phyloP scores from a whole-genome alignment of 1,140 invertebrate genomes.

The Solenopsis fugax region DNA sequence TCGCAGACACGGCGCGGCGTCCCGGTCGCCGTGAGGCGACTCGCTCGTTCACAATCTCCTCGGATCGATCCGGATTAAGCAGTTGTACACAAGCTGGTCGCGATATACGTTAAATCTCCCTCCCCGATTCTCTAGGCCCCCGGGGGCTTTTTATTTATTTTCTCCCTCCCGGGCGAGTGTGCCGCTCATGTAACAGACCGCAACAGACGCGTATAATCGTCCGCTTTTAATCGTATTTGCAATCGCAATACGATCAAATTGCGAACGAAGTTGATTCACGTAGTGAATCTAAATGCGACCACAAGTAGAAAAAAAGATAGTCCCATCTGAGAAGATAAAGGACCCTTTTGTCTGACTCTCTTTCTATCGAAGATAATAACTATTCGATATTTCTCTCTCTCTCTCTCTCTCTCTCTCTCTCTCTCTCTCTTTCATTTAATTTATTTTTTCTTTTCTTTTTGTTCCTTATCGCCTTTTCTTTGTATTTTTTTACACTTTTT shows the following conservation, averaged over 20 bases:
- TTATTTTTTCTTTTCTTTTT: no score
- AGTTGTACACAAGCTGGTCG: conserved; percentile 30
- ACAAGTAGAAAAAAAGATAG: not conserved
- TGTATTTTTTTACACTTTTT: no score
- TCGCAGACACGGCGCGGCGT: not conserved
- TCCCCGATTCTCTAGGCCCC: not conserved
- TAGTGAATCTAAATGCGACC: not conserved
- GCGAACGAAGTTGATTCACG: no score
- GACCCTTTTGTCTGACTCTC: not conserved
- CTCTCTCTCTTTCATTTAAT: no score
- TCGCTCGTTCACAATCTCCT: conserved; percentile 44
- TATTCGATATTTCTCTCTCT: not conserved
- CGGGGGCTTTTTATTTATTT: conserved; percentile 6
- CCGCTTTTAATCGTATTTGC: conserved; percentile 9
- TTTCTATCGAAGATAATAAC: not conserved
- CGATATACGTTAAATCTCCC: conserved; percentile 40
- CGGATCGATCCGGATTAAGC: conserved; percentile 56
- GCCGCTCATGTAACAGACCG: not conserved
- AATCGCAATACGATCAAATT: not conserved
- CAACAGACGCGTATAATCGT: conserved; percentile 12
- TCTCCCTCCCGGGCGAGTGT: no score
- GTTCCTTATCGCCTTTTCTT: no score
- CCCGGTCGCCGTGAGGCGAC: not conserved
- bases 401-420: not conserved
- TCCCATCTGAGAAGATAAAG: not conserved